Evolutionary conservation across 2,113 vertebrate species (phyloP), one percentile per base, ranked within the genome.

Genomic region (Lanius ludovicianus): DNA sequence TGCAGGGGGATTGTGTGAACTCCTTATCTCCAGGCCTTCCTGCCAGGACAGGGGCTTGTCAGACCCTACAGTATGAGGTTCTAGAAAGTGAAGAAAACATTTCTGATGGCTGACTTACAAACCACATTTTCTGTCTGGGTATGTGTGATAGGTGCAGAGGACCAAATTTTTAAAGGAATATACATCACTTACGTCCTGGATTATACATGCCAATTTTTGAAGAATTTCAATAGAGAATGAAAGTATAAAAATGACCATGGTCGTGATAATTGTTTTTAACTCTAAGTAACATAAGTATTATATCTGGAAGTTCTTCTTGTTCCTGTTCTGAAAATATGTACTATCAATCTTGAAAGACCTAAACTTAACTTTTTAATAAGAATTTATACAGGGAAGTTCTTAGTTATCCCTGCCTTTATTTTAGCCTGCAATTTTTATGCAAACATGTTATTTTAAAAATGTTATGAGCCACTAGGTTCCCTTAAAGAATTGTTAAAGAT

Each of bases 401-500:
- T 86, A 69, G 50, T 85, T 41, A 96, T 44, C 21, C 3, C 2
- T 85, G 50, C 7, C 46, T 89, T 76, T 84, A 90, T 73, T 91
- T 93, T 69, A 91, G 90, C 33, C 31, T 85, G 49, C 46, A 92
- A 78, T 63, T 95, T 95, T 96, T 84, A 87, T 46, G 76, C 28
- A 92, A 87, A 95, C 52, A 81, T 96, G 52, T 95, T 96, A 84
- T 94, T 95, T 85, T 75, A 71, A 95, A 96, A 84, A 59, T 73
- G 49, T 92, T 96, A 95, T 92, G 87, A 95, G 37, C 68, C 87
- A 92, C 68, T 92, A 49, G 11, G 21, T 91, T 94, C 42, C 49
- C 41, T 84, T 92, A 91, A 94, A 97, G 50, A 89, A 87, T 89
- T 94, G 78, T 89, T 95, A 90, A 95, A 94, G 85, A 95, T 94